These are phyloP conservation scores for Anguilla pacifica DNA, from an alignment of 2,797 vertebrate genomes.

Conservation along the genomic window DNA sequence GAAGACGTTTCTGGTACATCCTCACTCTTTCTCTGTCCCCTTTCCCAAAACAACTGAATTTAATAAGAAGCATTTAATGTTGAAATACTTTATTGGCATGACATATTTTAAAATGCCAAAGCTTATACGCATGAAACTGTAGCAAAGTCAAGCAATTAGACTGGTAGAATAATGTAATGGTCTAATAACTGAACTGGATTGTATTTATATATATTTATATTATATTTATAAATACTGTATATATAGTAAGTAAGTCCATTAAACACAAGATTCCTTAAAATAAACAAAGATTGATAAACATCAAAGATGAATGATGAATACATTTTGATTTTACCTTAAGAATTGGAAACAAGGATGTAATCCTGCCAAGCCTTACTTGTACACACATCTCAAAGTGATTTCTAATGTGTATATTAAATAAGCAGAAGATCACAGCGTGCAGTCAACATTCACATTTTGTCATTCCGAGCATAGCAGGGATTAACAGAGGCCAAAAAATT, in stretches of 20 bases:
- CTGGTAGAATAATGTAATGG: background rate
- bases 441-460: background rate
- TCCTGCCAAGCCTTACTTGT: background rate
- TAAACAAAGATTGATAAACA: background rate
- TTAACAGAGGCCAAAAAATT: background rate
- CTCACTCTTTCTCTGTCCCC: background rate
- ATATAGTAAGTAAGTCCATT: no score
- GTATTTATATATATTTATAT: no score
- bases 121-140: background rate
- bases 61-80: background rate
- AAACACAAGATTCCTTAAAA: background rate
- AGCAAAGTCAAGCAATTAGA: background rate
- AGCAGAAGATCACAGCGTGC: background rate
- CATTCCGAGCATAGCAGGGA: conserved; percentile 4
- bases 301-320: background rate
- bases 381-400: background rate
- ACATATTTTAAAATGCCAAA: background rate
- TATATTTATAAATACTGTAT: no score
- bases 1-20: background rate
- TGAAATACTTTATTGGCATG: background rate
- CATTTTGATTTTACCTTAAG: background rate
- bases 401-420: conserved; percentile 7
- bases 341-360: background rate
- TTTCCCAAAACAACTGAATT: background rate
- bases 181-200: background rate